A percentile compares a stretch with the other conserved stretches of the same genome.
These are phyloP conservation scores for Epizoanthus illoricatus DNA, from an alignment of 92 coral and sea anemone genomes.

Conservation along the genomic window DNA sequence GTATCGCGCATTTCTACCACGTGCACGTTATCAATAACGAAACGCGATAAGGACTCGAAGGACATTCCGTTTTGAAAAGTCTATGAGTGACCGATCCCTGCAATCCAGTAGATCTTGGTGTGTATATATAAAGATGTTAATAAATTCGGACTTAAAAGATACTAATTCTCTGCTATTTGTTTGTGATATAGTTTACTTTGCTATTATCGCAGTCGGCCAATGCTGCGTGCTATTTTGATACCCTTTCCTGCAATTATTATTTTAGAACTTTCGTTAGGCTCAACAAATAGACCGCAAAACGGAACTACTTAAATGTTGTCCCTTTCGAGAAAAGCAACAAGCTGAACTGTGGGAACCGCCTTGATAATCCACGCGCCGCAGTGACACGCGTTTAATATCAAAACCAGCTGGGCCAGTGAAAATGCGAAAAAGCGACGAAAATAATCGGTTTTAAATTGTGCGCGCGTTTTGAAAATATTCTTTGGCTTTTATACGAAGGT, in stretches of 20 bases:
- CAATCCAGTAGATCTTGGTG: constrained; percentile 24
- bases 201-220: no score
- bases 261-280: neutral
- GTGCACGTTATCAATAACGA: no score
- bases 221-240: no score
- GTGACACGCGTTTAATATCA: neutral
- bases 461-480: neutral
- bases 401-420: neutral
- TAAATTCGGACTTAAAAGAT: constrained; percentile 8
- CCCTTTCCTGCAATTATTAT: neutral
- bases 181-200: neutral
- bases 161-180: neutral
- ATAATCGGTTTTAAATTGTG: neutral
- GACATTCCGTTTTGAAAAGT: neutral
- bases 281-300: constrained; percentile 18
- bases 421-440: constrained; percentile 2
- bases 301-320: constrained; percentile 25
- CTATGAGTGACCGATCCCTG: neutral
- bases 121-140: constrained; percentile 37
- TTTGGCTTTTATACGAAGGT: neutral
- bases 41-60: no score
- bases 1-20: no score
- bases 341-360: neutral
- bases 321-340: neutral
- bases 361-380: neutral